Evolutionary conservation across 2,888 invertebrate genomes (phyloP).

Genomic region (Thyatira batis): DNA sequence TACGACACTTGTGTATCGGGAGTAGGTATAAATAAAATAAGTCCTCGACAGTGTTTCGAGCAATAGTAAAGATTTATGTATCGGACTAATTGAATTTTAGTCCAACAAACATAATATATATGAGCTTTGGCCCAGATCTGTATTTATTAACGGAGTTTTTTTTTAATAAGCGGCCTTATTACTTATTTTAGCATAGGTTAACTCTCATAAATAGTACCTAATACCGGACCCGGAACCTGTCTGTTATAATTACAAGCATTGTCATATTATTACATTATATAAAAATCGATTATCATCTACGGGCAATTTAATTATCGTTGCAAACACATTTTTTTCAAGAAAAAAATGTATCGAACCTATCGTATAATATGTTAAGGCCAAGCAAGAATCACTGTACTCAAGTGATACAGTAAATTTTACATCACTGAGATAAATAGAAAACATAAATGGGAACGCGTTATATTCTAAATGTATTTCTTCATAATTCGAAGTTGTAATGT

Average conservation of each 20-base stretch:
- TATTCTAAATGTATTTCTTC: too few species aligned
- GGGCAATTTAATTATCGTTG: neutral
- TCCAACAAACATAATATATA: too few species aligned
- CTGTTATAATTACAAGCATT: neutral
- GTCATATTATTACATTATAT: neutral
- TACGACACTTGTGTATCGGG: neutral
- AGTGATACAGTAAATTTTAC: too few species aligned
- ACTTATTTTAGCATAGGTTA: too few species aligned
- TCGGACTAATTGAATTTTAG: too few species aligned
- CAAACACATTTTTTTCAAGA: neutral
- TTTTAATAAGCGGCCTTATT: too few species aligned
- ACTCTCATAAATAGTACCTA: too few species aligned
- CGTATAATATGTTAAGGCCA: neutral
- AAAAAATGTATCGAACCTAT: neutral
- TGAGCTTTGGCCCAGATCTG: too few species aligned
- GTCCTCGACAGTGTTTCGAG: neutral
- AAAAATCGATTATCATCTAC: neutral
- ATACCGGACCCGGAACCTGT: neutral
- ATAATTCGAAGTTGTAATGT: too few species aligned
- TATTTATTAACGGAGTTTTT: too few species aligned
- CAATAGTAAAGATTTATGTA: neutral
- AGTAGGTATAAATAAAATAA: neutral
- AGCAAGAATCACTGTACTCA: neutral
- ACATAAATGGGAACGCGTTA: too few species aligned
- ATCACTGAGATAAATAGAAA: too few species aligned